phyloP scores from a whole-genome alignment of 2,888 invertebrate species.

The Morinoia aosen region DNA sequence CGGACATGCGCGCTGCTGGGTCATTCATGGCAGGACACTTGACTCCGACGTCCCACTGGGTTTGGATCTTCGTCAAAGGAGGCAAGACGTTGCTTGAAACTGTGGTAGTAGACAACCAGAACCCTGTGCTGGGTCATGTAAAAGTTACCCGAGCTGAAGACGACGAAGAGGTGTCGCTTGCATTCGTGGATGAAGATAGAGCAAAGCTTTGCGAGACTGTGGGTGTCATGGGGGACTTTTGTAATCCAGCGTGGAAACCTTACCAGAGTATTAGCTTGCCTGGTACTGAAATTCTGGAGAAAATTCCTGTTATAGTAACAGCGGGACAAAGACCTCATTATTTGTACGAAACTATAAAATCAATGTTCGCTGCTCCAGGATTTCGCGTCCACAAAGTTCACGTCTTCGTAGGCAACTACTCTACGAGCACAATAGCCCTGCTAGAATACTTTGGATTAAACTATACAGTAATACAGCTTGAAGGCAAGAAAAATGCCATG shows the following conservation, averaged over 20 bases:
- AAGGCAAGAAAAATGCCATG: conserved; percentile 55
- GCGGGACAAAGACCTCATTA: conserved; percentile 63
- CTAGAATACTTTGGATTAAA: conserved; percentile 58
- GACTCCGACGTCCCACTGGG: conserved; percentile 60
- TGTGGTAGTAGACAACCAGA: conserved; percentile 29
- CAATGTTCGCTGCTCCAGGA: conserved; percentile 59
- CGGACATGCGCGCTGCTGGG: conserved; percentile 41
- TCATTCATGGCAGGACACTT: conserved; percentile 60
- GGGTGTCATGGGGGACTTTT: neutral
- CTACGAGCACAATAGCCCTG: conserved; percentile 55
- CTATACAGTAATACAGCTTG: conserved; percentile 51
- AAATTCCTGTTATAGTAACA: conserved; percentile 61
- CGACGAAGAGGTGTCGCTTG: neutral
- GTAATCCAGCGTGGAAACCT: neutral
- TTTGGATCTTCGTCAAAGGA: conserved; percentile 65
- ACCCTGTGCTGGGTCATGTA: conserved; percentile 52
- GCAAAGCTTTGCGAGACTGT: neutral
- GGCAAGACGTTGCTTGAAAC: conserved; percentile 64
- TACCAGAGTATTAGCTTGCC: neutral
- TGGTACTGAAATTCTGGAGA: conserved; percentile 52
- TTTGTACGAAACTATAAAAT: conserved; percentile 62
- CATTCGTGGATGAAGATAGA: neutral
- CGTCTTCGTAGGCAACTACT: conserved; percentile 58
- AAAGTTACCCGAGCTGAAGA: neutral
- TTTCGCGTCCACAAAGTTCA: conserved; percentile 58